These are phyloP conservation scores for Calycopis cecrops DNA, from an alignment of 1,140 invertebrate genomes.

Conservation along the genomic window DNA sequence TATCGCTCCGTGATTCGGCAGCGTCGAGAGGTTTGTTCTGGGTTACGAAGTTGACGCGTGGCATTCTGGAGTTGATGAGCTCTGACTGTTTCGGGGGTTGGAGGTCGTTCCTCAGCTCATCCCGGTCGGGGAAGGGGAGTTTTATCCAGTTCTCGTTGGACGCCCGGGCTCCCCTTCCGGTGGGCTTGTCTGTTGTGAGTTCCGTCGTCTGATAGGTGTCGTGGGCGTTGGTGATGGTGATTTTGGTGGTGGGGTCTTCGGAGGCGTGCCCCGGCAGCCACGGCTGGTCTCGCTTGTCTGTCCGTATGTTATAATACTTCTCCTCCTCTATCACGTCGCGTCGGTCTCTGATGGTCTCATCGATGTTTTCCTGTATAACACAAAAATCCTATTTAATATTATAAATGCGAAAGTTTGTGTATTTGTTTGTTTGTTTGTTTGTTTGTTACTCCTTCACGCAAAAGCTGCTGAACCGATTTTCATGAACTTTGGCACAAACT, in stretches of 20 bases:
- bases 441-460: no score
- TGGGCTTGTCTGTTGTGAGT: constrained; percentile 62
- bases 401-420: no score
- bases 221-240: constrained; percentile 51
- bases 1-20: constrained; percentile 67
- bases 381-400: constrained; percentile 9
- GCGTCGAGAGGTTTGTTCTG: constrained; percentile 69
- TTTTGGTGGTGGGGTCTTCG: constrained; percentile 56
- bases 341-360: constrained; percentile 41
- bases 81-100: constrained; percentile 58
- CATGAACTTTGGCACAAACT: no score
- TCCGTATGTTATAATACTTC: constrained; percentile 57
- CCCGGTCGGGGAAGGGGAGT: constrained; percentile 54
- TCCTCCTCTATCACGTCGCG: constrained; percentile 69
- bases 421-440: no score
- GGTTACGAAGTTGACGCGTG: constrained; percentile 71
- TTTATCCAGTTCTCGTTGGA: constrained; percentile 73
- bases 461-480: no score
- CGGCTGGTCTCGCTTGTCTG: constrained; percentile 43
- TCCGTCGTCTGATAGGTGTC: constrained; percentile 61
- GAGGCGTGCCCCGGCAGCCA: constrained; percentile 59
- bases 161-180: constrained; percentile 63
- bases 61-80: constrained; percentile 70
- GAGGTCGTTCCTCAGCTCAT: constrained; percentile 47
- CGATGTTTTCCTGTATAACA: constrained; percentile 34